A percentile compares a stretch with the other conserved stretches of the same genome.
These are phyloP conservation scores for Hapalemur alaotrensis DNA, from an alignment of 2,797 vertebrate species.

Conservation along the genomic window DNA sequence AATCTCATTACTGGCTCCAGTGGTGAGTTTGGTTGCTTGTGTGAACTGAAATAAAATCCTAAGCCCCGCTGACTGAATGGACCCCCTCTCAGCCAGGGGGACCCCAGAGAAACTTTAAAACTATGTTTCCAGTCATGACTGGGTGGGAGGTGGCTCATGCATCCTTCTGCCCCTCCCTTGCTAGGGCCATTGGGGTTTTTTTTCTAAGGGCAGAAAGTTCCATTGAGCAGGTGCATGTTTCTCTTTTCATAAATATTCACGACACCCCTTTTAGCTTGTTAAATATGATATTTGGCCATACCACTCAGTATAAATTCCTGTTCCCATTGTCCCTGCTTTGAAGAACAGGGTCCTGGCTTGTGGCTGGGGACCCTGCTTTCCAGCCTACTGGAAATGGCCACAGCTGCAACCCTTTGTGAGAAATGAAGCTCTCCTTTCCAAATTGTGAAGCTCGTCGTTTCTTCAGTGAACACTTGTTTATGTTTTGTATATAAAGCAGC, in stretches of 20 bases:
- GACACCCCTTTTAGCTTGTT: not conserved
- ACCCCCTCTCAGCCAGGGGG: too few relatives aligned
- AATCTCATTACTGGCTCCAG: not conserved
- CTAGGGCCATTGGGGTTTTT: too few relatives aligned
- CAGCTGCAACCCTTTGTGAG: not conserved
- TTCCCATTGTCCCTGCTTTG: not conserved
- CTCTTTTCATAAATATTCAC: not conserved
- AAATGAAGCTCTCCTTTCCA: not conserved
- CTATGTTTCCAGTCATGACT: too few relatives aligned
- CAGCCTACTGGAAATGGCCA: not conserved
- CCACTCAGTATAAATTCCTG: not conserved
- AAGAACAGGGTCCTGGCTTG: not conserved
- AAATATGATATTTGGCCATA: not conserved
- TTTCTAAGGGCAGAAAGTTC: not conserved
- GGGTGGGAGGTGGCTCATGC: too few relatives aligned
- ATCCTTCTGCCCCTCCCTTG: too few relatives aligned
- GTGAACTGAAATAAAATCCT: too few relatives aligned
- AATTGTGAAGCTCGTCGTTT: not conserved
- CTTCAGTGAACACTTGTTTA: not conserved
- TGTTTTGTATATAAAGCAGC: not conserved
- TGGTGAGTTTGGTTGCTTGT: not conserved
- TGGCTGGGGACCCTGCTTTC: not conserved
- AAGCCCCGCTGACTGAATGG: too few relatives aligned
- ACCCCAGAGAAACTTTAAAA: too few relatives aligned
- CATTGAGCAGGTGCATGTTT: not conserved